Base-by-base conservation (phyloP, 2,888 invertebrate genomes). In the Psococerastis gibbosa region DNA sequence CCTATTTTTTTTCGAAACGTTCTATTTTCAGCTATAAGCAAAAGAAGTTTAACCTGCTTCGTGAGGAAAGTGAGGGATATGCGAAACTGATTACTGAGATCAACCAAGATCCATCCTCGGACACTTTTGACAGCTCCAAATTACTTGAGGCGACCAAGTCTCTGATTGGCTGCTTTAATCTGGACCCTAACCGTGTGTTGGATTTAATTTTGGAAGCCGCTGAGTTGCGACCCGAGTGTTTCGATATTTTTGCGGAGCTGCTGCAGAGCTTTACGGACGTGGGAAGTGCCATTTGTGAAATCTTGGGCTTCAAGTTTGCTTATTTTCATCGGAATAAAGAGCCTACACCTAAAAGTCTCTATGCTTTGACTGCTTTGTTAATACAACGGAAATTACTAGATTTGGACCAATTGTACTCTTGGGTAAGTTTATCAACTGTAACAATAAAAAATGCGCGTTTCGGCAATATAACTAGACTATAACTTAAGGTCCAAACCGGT, bases 41-140 rank as follows among this genome's bases (percentile, higher is more conserved):
- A 63, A 79, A 94, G 54, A 97, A 99, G 58, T 99, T 95, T 63
- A 99, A 99, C 67, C 70, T 99, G 54, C 83, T 97, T 58, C 75
- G 98, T 44, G 98, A 99, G 66, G 98, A 99, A 67, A 92, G 87
- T 65, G 98, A 99, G 69, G 98, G 98, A 4, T 99, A 92, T 67
- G 84, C 97, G 2, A 99, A 99, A 62, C 68, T 97, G 35, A 78
- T 94, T 46, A 81, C 88, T 15, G 95, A 95, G 67, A 66, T 98
- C 47, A 88, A 87, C 68, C 87, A 88, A 62, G 81, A 84, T 54
- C 69, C 75, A 50, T 70, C 69, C 45, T 60, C 51, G 32, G 66
- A 70, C 50, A 9, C 27, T 11, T 69, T 70, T 44, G 72, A 73
- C 49, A 73, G 78, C 52, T 71, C 71, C 54, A 70, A 71, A 50